phyloP scores from a whole-genome alignment of 2,797 vertebrate genomes.

The Telmatherina bonti region DNA sequence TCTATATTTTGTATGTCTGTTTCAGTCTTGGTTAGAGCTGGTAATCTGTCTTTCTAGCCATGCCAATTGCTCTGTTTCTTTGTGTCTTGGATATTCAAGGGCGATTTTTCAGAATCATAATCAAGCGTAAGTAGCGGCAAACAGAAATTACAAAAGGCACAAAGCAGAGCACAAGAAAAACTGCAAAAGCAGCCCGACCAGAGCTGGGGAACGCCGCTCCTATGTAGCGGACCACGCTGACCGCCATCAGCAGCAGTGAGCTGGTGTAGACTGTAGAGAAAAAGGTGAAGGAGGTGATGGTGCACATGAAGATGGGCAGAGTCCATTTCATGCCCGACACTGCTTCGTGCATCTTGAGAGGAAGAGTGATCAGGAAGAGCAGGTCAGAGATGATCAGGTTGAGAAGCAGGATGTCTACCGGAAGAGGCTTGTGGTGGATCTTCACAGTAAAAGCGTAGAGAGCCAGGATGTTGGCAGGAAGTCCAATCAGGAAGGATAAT shows the following conservation, averaged over 20 bases:
- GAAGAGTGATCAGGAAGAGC: constrained; percentile 84
- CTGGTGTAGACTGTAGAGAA: constrained; percentile 89
- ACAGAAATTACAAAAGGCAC: constrained; percentile 79
- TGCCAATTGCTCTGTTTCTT: constrained; percentile 84
- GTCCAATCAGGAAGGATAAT: constrained; percentile 80
- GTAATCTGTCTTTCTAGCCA: too few relatives aligned
- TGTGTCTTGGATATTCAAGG: constrained; percentile 74
- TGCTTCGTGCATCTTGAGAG: constrained; percentile 85
- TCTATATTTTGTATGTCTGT: too few relatives aligned
- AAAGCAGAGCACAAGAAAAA: constrained; percentile 82
- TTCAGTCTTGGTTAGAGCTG: too few relatives aligned
- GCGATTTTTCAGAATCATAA: constrained; percentile 77
- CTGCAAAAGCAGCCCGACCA: too few relatives aligned
- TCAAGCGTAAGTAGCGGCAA: constrained; percentile 84
- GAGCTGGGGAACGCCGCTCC: constrained; percentile 81
- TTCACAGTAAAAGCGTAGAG: constrained; percentile 79
- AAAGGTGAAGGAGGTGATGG: constrained; percentile 81
- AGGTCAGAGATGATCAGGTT: constrained; percentile 88
- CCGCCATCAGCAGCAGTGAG: constrained; percentile 84
- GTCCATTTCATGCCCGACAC: constrained; percentile 68
- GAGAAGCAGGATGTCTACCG: constrained; percentile 82
- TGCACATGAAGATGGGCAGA: constrained; percentile 74
- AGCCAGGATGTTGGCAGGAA: constrained; percentile 79
- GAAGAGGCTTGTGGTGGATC: constrained; percentile 65
- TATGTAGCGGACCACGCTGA: constrained; percentile 87